These are phyloP conservation scores for Chlorops oryzae DNA, from an alignment of 1,140 invertebrate genomes.

Conservation along the genomic window DNA sequence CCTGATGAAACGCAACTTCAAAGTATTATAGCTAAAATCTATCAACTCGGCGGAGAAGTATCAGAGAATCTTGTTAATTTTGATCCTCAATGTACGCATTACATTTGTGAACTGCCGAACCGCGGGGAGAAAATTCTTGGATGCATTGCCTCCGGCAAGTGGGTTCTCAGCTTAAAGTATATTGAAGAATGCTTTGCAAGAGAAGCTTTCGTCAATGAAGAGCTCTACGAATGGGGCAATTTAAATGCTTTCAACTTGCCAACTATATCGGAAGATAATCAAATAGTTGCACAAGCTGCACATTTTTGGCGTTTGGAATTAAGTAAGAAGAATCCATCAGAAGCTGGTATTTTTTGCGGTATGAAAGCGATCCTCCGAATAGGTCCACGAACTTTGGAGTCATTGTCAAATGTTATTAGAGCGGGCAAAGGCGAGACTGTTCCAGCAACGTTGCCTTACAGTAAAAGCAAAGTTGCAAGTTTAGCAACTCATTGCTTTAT, in stretches of 20 bases:
- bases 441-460: constrained; percentile 42
- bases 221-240: constrained; percentile 72
- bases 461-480: constrained; percentile 11
- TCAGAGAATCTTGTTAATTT: constrained; percentile 54
- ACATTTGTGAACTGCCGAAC: constrained; percentile 64
- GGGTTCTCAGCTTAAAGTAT: constrained; percentile 76
- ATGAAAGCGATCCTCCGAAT: constrained; percentile 66
- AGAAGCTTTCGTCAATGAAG: constrained; percentile 69
- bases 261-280: constrained; percentile 48
- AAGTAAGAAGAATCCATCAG: constrained; percentile 26
- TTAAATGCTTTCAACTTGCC: constrained; percentile 53
- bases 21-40: constrained; percentile 47
- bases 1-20: constrained; percentile 25
- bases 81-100: constrained; percentile 67
- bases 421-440: constrained; percentile 66
- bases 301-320: constrained; percentile 60
- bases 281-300: constrained; percentile 53
- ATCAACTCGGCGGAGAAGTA: constrained; percentile 60
- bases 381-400: constrained; percentile 55
- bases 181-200: constrained; percentile 59
- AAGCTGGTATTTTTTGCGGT: constrained; percentile 55
- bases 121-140: constrained; percentile 82
- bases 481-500: constrained; percentile 39
- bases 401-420: constrained; percentile 62
- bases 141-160: constrained; percentile 78